Evolutionary conservation across 2,888 invertebrate species (phyloP).

Genomic region (Agonopterix subpropinquella): DNA sequence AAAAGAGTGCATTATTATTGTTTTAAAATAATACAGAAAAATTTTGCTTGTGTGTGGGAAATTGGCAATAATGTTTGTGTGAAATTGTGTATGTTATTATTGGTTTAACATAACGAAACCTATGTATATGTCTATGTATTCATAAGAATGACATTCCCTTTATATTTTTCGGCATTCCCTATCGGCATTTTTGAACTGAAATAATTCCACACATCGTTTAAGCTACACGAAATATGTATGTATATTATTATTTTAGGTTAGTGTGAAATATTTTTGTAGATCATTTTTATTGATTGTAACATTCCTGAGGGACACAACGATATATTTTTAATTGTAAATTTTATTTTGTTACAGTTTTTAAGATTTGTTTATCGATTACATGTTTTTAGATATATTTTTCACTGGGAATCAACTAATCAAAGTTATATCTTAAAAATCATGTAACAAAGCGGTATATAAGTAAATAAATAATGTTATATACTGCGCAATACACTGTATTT

Average conservation of each 20-base stretch:
- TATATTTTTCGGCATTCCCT: conserved; percentile 24
- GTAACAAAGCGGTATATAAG: background rate
- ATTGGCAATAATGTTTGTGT: conserved; percentile 41
- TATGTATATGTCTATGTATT: background rate
- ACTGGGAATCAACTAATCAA: conserved; percentile 13
- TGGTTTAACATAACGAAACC: conserved; percentile 6
- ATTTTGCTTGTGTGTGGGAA: conserved; percentile 34
- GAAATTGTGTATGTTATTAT: conserved; percentile 41
- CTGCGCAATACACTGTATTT: conserved; percentile 17
- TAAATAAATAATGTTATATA: background rate
- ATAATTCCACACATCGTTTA: conserved; percentile 13
- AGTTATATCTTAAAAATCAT: conserved; percentile 1
- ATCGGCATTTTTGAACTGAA: conserved; percentile 36
- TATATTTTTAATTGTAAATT: conserved; percentile 62
- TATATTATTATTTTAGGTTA: conserved; percentile 48
- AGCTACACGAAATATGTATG: conserved; percentile 20
- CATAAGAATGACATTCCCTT: conserved; percentile 4
- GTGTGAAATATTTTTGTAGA: conserved; percentile 58
- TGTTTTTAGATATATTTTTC: conserved; percentile 21
- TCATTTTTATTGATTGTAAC: conserved; percentile 40
- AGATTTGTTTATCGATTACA: conserved; percentile 14
- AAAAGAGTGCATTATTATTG: conserved; percentile 27
- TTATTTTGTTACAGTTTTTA: conserved; percentile 64
- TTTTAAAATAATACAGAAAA: conserved; percentile 5
- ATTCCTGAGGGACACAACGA: conserved; percentile 63